Evolutionary conservation across 2,888 invertebrate genomes (phyloP), one percentile per base, ranked within the genome.

Genomic region (Orchesellides sinensis): DNA sequence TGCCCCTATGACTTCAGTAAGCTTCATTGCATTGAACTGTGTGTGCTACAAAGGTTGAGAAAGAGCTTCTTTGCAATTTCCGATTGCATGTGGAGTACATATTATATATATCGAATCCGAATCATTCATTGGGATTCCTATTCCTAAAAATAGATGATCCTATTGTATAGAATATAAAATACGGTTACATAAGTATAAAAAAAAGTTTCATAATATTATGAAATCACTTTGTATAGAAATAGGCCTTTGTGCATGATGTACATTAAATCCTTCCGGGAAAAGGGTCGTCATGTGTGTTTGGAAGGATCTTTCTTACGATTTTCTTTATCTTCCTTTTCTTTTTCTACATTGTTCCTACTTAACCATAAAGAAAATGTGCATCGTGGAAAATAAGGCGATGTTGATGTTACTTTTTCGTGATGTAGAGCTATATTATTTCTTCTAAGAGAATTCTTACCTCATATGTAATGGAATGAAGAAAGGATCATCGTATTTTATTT

Each of bases 351-450:
- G 29, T 47, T 29, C 45, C 45, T 61, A 2, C 65, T 61, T 12
- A 5, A 21, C 32, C 65, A 23, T 52, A 35, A 32, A 75, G 32
- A 59, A 19, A 74, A 66, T 8, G 35, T 68, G 68, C 17, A 49
- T 56, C 47, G 49, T 40, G 40, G 61, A 23, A 2, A 45, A 45
- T 14, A 52, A 47, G 19, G 52, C 45, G 54, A 65, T 19, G 65
- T 63, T 79, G 70, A 70, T 79, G 78, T 23, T 63, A 21, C 40
- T 63, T 52, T 79, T 52, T 52, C 78, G 78, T 79, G 78, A 69
- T 63, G 35, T 25, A 35, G n/a, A 68, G 29, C 59, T 23, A 77
- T 69, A 49, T 69, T 79, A 63, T 47, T 79, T 61, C 17, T 35
- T 40, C 21, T 47, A 25, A 45, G 59, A 54, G 40, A 54, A 40